Percentiles rank a stretch among this genome's conserved stretches.
Evolutionary conservation across 2,888 invertebrate genomes (phyloP).

Genomic region (Mechanitis mazaeus): DNA sequence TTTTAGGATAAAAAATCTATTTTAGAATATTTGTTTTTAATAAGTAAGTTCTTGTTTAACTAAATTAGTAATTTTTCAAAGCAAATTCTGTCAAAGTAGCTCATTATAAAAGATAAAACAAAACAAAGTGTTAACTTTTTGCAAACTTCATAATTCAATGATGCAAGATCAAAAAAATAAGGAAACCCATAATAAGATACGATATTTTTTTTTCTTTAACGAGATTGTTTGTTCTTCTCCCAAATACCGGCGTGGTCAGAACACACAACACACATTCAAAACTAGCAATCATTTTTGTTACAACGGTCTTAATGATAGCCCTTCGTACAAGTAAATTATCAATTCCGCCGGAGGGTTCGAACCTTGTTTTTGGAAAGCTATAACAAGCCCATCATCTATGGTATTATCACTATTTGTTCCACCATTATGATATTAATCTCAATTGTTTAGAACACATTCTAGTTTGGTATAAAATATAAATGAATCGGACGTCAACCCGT

Average conservation of each 20-base stretch:
- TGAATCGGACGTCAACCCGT: constrained; percentile 12
- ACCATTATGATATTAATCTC: constrained; percentile 40
- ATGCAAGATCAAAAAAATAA: constrained; percentile 22
- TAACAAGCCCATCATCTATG: constrained; percentile 63
- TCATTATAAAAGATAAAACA: neutral
- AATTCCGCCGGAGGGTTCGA: constrained; percentile 69
- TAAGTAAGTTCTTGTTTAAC: no score
- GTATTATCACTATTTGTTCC: constrained; percentile 38
- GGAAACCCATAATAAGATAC: constrained; percentile 54
- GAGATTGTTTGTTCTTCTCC: constrained; percentile 74
- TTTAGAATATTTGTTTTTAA: no score
- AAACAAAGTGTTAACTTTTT: constrained; percentile 5
- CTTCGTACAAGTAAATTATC: constrained; percentile 74
- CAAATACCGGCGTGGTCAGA: constrained; percentile 52
- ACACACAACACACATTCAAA: constrained; percentile 57
- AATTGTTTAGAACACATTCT: constrained; percentile 34
- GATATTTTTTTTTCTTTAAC: constrained; percentile 66
- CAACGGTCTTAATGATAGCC: constrained; percentile 71
- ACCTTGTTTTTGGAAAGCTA: constrained; percentile 65
- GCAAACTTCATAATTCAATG: constrained; percentile 8
- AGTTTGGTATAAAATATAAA: constrained; percentile 24
- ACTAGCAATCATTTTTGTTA: constrained; percentile 68
- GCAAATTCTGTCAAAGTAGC: neutral
- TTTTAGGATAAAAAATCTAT: no score
- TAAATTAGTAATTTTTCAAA: neutral